Evolutionary conservation across 1,140 invertebrate genomes (phyloP).

Genomic region (Drosophila nikananu): DNA sequence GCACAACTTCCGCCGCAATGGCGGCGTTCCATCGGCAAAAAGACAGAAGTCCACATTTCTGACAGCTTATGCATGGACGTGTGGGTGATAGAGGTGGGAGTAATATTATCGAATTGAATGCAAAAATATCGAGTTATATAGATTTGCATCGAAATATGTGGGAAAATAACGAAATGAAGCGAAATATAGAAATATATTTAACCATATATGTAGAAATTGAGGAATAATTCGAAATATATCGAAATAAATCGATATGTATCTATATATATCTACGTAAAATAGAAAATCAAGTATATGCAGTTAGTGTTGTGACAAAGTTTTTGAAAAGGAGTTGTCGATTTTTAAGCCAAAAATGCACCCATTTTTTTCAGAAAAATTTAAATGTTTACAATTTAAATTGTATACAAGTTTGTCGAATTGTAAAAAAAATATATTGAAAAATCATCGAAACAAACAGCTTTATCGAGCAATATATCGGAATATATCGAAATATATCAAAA

Average conservation of each 20-base stretch:
- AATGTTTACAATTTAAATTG: no score
- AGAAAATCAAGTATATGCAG: no score
- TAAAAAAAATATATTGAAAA: no score
- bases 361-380: no score
- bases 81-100: neutral
- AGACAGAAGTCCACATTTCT: slow-evolving; percentile 73
- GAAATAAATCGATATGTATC: neutral
- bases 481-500: neutral
- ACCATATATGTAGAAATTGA: neutral
- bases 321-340: no score
- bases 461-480: no score
- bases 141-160: neutral
- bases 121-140: neutral
- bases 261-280: neutral
- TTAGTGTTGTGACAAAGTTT: no score
- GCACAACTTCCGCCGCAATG: slow-evolving; percentile 71
- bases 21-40: slow-evolving; percentile 53
- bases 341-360: no score
- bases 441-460: no score
- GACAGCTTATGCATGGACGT: slow-evolving; percentile 31
- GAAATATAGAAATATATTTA: neutral
- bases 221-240: neutral
- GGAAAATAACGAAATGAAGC: fast-evolving
- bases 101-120: neutral
- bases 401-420: no score